Evolutionary conservation across 1,140 invertebrate species (phyloP).

Genomic region (Ostrea denselamellosa): DNA sequence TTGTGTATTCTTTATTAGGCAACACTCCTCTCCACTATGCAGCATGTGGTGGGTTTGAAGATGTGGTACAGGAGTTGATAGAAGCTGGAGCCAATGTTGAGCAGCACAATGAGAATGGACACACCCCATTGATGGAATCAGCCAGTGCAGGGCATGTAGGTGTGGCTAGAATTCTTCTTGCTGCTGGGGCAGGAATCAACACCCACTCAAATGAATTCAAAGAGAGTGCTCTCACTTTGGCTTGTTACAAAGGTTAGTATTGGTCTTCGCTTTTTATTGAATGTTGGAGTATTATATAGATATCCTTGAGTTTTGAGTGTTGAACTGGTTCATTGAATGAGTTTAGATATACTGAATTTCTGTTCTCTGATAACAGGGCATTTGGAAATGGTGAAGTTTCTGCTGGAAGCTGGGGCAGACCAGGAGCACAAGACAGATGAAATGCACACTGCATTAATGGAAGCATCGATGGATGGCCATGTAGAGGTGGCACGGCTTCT

Average conservation of each 20-base stretch:
- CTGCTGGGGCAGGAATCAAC: slow-evolving; percentile 97
- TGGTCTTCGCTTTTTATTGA: background rate
- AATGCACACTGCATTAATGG: slow-evolving; percentile 99
- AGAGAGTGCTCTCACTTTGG: slow-evolving; percentile 90
- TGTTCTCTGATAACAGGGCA: slow-evolving; percentile 81
- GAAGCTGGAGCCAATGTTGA: slow-evolving; percentile 96
- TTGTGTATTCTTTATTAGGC: slow-evolving; percentile 78
- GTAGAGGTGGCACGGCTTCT: slow-evolving; percentile 80
- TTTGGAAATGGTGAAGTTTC: slow-evolving; percentile 90
- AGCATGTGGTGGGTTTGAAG: slow-evolving; percentile 96
- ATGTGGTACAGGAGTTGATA: slow-evolving; percentile 92
- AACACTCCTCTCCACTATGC: slow-evolving; percentile 99
- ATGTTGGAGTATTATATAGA: background rate
- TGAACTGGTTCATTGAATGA: no score
- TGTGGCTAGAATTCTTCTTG: slow-evolving; percentile 94
- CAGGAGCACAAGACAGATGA: slow-evolving; percentile 99
- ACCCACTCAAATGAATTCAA: slow-evolving; percentile 99
- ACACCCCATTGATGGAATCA: slow-evolving; percentile 99
- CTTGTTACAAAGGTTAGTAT: slow-evolving; percentile 93
- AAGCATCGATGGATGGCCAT: slow-evolving; percentile 99
- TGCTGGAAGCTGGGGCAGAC: slow-evolving; percentile 79
- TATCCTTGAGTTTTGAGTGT: no score
- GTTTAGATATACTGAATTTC: no score
- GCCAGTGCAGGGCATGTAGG: slow-evolving; percentile 97
- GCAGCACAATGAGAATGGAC: slow-evolving; percentile 99